phyloP scores from a whole-genome alignment of 2,888 invertebrate genomes.

The Monopis laevigella region DNA sequence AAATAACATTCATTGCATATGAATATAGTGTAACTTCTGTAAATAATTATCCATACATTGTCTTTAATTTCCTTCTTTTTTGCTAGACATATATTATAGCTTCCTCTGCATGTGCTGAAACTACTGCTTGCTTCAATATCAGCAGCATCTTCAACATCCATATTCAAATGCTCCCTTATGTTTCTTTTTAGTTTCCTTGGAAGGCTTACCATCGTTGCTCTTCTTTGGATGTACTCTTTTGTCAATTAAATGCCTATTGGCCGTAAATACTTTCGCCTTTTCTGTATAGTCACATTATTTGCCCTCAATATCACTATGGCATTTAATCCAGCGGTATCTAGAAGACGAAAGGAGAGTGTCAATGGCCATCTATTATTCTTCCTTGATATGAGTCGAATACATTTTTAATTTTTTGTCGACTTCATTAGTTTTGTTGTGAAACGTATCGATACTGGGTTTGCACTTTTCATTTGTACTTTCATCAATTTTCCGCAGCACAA shows the following conservation, averaged over 20 bases:
- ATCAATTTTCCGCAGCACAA: slow-evolving; percentile 19
- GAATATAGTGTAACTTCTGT: too few species aligned
- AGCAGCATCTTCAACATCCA: slow-evolving; percentile 15
- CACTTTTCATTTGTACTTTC: slow-evolving; percentile 17
- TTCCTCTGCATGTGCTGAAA: slow-evolving; percentile 19
- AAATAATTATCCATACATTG: too few species aligned
- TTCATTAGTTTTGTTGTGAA: slow-evolving; percentile 22
- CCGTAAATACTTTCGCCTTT: slow-evolving; percentile 13
- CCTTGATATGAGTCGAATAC: slow-evolving; percentile 20
- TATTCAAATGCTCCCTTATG: slow-evolving; percentile 17
- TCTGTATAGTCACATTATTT: slow-evolving; percentile 10
- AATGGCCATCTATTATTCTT: slow-evolving; percentile 26
- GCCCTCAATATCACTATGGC: slow-evolving; percentile 21
- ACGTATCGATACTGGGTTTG: slow-evolving; percentile 20
- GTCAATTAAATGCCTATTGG: slow-evolving; percentile 13
- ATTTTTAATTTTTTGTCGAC: slow-evolving; percentile 20
- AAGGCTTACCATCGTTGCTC: slow-evolving; percentile 17
- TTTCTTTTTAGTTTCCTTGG: slow-evolving; percentile 18
- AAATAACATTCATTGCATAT: too few species aligned
- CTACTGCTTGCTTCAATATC: slow-evolving; percentile 17
- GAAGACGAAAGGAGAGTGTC: slow-evolving; percentile 22
- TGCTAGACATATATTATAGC: slow-evolving; percentile 19
- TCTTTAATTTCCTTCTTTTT: too few species aligned
- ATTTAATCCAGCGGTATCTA: slow-evolving; percentile 26
- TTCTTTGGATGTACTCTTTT: slow-evolving; percentile 18